Evolutionary conservation across 2,113 vertebrate species (phyloP), one percentile per base, ranked within the genome.

Genomic region (Amphiprion percula): DNA sequence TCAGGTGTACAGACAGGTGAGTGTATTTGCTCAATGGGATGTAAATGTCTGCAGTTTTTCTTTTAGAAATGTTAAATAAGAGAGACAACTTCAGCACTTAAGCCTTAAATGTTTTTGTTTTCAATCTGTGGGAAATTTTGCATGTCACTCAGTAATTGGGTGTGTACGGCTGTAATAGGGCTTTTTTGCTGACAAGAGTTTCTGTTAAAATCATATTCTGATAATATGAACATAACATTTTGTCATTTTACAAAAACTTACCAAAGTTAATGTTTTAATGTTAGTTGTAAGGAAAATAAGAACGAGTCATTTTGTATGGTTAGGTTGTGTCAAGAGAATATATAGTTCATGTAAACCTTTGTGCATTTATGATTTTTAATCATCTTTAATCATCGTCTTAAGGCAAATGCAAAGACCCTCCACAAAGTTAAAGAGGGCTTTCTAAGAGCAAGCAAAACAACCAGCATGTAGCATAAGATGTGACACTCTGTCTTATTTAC

Each of bases 121-220:
- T 72, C 24, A 63, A 63, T 4, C 49, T 76, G 44, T 60, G 21
- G 44, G 61, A 78, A 74, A 46, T 30, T 61, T 73, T 52, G 30
- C 37, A 46, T 75, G 62, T 73, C 46, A 8, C n/a, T 54, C 26
- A 19, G 10, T 37, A 44, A 24, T 10, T 60, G 17, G 11, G 4
- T 23, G 17, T 21, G 9, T 21, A 10, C 5, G 46, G 41, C 28
- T 9, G 3, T 28, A 41, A 14, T 1, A 33, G 5, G 58, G 62
- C 17, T 41, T 53, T 63, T 56, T 23, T 78, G 54, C 24, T 41
- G 26, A 39, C 17, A 23, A 4, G 21, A 19, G 30, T 58, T 33
- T 63, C 2, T 4, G 14, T 15, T 26, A 9, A 14, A 12, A 44
- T 44, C 10, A 44, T 10, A 44, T 44, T 44, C 12, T 44, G 2